Base-by-base conservation (phyloP, 2,113 vertebrate species). In the Philantomba maxwellii region DNA sequence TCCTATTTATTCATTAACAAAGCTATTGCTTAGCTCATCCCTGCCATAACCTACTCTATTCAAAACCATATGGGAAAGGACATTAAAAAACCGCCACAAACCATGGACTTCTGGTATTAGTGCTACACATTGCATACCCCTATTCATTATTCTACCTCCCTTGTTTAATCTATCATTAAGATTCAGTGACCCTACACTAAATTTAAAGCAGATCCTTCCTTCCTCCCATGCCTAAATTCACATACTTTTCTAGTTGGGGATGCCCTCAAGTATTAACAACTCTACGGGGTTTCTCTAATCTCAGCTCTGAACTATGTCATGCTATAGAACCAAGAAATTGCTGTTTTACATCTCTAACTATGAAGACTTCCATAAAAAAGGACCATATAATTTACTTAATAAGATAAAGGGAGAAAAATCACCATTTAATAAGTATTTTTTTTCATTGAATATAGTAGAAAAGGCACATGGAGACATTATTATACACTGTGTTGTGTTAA, bases 191-290 rank as follows among this genome's bases (percentile, higher is more conserved):
- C 99, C 99, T 98, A 99, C 98, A 98, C 98, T 99, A 99, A 99
- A 99, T 98, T 99, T 99, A 99, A 99, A 99, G 99, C 99, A 99
- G 99, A 99, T 99, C 99, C 99, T 99, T 99, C 99, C 99, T 99
- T 99, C 99, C 99, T 99, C 99, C 98, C 99, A 99, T 99, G 98
- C 98, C 98, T 98, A 99, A 99, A 99, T 98, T 99, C 99, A 99
- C 99, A 99, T 99, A 99, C 98, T 99, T 99, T 98, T 99, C 99
- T 98, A 98, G 98, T 0, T 98, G 99, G 99, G 98, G 98, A 99
- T 99, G 98, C 99, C 99, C 99, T 99, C 98, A 51, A 99, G 99
- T 99, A 99, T 99, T 99, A 99, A 98, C 98, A 98, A 99, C 99
- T 99, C 99, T 98, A 99, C 98, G 98, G 99, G 99, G 99, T 99